Conservation (phyloP, 2,113 vertebrate genomes). For the Cepphus grylle region DNA sequence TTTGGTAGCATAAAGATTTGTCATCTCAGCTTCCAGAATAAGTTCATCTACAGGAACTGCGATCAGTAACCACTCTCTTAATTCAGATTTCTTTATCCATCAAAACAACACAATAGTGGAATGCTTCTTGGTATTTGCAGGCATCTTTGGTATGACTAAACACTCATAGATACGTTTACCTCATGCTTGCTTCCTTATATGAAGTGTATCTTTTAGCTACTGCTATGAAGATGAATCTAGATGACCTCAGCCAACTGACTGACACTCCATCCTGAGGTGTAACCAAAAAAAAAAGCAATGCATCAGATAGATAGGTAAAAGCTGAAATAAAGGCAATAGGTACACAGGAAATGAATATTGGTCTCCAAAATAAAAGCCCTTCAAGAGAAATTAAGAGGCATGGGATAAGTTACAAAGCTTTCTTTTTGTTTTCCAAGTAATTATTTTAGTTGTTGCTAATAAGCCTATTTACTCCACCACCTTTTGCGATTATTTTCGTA, state of each 20-base stretch:
- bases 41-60: not conserved
- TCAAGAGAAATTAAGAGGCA: not conserved
- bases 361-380: not conserved
- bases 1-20: not conserved
- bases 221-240: not conserved
- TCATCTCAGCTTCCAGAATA: not conserved
- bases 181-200: not conserved
- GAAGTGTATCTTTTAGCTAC: not conserved
- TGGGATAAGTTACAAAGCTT: not conserved
- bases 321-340: not conserved
- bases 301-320: not conserved
- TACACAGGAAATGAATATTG: not conserved
- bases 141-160: not conserved
- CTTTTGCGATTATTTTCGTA: not conserved
- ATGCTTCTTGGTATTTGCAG: not conserved
- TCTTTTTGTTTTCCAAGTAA: not conserved
- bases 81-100: not conserved
- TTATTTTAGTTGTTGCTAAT: not conserved
- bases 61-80: not conserved
- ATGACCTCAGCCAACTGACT: not conserved
- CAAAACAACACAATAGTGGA: not conserved
- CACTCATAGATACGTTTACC: not conserved
- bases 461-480: not conserved
- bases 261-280: not conserved
- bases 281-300: not conserved